These are phyloP conservation scores for Sebastes matsubarae DNA, from an alignment of 2,797 vertebrate genomes.

Conservation along the genomic window DNA sequence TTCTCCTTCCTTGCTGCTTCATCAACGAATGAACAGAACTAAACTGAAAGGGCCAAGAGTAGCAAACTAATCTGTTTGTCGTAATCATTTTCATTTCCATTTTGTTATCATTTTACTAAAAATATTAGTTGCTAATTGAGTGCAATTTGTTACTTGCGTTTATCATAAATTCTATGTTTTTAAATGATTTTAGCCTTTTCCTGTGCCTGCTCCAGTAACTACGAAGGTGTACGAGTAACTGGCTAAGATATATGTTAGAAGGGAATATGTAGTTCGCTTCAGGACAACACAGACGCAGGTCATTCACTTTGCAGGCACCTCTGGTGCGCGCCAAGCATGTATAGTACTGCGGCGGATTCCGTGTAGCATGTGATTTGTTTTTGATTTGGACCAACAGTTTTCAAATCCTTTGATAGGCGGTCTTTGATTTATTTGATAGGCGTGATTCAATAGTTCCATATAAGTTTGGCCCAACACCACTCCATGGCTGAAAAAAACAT, in stretches of 20 bases:
- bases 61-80: too few species aligned
- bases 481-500: too few species aligned
- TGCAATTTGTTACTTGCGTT: background rate
- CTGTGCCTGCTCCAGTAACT: background rate
- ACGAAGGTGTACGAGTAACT: background rate
- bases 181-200: background rate
- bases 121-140: background rate
- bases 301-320: background rate
- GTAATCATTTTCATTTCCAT: too few species aligned
- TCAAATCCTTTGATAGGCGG: too few species aligned
- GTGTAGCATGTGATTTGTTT: too few species aligned
- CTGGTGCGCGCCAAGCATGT: too few species aligned
- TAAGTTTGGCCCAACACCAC: too few species aligned
- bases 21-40: background rate
- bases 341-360: too few species aligned
- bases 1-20: background rate
- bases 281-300: background rate
- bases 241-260: background rate
- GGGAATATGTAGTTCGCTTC: background rate
- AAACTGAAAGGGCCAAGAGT: background rate
- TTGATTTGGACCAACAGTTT: too few species aligned
- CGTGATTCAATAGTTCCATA: too few species aligned
- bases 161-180: background rate
- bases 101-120: too few species aligned
- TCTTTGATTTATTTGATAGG: too few species aligned